Base-by-base conservation (phyloP, 2,797 vertebrate species). In the Morelia viridis region DNA sequence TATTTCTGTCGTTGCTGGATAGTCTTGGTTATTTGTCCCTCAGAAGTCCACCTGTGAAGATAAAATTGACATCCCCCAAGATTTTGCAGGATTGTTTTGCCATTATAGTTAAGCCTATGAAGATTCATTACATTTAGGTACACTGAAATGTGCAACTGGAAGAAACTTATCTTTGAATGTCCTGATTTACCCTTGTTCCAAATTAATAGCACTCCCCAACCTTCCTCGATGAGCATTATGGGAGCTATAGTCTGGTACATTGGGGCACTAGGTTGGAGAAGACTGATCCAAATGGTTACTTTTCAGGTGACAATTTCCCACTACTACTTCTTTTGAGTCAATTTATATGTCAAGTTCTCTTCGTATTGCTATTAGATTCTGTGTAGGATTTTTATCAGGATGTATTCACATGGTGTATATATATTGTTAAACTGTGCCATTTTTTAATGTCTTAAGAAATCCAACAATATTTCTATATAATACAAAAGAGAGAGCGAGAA, bases 401-500 rank as follows among this genome's bases (percentile, higher is more conserved):
- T 97, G 97, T 96, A 96, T 95, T 97, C 97, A 96, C 93, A 94
- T 93, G 94, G 95, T 94, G 95, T 97, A 95, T 95, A 7, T 71
- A 96, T 57, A 96, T 94, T 96, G 96, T 95, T 93, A 94, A 94
- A 92, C 96, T 95, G 95, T 87, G 94, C 97, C 97, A 96, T 97
- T 97, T 97, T 96, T 96, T 96, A 31, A 96, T 97, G 97, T 97
- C 94, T 96, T 96, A 50, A 96, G 94, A 97, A 97, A 94, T 95
- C 96, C 97, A 97, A 97, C 95, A 96, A 97, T 97, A 97, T 98
- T 98, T 98, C 92, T 94, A 93, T 97, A 98, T 95, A 96, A 83
- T 89, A 85, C 85, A 87, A 91, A 91, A 89, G 71, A 60, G 58
- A 80, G 41, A 46, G 24, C 19, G 46, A 46, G 35, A 35, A 80